phyloP scores from a whole-genome alignment of 2,113 vertebrate genomes.

The Pseudois nayaur region DNA sequence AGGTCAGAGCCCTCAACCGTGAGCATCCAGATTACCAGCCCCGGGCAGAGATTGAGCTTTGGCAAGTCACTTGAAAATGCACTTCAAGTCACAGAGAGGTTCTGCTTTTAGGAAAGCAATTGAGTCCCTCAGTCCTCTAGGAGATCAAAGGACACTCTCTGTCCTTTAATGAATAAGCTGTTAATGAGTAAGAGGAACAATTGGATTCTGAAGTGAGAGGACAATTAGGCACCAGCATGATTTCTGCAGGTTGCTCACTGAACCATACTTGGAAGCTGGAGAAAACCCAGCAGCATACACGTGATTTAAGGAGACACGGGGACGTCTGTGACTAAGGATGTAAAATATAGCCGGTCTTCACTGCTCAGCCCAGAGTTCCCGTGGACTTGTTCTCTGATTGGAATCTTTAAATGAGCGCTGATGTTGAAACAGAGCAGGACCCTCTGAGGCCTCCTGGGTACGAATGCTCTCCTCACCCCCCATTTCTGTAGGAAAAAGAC shows the following conservation, averaged over 20 bases:
- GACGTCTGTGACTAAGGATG: slow-evolving; percentile 24
- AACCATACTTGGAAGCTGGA: slow-evolving; percentile 63
- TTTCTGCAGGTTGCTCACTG: slow-evolving; percentile 68
- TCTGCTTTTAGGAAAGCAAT: slow-evolving; percentile 46
- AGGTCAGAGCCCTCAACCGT: background rate
- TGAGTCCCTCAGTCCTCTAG: background rate
- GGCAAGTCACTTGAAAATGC: slow-evolving; percentile 11
- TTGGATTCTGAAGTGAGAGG: slow-evolving; percentile 66
- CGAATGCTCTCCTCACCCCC: background rate
- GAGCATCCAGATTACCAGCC: slow-evolving; percentile 4
- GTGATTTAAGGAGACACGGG: background rate
- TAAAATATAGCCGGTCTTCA: background rate
- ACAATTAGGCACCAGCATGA: slow-evolving; percentile 66
- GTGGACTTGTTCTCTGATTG: background rate
- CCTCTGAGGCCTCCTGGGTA: background rate
- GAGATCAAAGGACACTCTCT: slow-evolving; percentile 10
- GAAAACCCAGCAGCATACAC: slow-evolving; percentile 31
- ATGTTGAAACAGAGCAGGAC: background rate
- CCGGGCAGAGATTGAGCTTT: background rate
- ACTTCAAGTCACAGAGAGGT: background rate
- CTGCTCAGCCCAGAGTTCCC: background rate
- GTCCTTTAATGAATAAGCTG: slow-evolving; percentile 66
- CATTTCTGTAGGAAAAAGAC: background rate
- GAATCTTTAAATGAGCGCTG: background rate
- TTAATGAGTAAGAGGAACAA: slow-evolving; percentile 76